A percentile compares a stretch with the other conserved stretches of the same genome.
phyloP scores from a whole-genome alignment of 2,113 vertebrate genomes.

The Corythornis madagascariensis region DNA sequence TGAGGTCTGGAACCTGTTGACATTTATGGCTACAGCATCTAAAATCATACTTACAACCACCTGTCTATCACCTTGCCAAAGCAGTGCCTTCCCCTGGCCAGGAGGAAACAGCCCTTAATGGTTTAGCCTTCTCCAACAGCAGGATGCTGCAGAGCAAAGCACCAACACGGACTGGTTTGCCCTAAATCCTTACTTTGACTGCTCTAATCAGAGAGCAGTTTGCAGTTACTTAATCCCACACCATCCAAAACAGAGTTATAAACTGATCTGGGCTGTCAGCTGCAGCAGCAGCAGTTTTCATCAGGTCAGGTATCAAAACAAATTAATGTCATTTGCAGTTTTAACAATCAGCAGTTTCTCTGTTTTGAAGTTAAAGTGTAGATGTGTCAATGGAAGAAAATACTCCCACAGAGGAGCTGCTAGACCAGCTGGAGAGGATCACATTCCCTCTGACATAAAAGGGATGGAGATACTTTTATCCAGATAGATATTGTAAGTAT shows the following conservation, averaged over 20 bases:
- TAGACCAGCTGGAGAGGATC: not conserved
- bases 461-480: not conserved
- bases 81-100: not conserved
- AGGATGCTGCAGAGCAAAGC: not conserved
- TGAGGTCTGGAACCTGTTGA: not conserved
- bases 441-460: not conserved
- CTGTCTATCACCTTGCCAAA: not conserved
- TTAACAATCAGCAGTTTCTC: conserved; percentile 24
- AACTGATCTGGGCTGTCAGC: not conserved
- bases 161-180: not conserved
- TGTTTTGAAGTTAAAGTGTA: conserved; percentile 15
- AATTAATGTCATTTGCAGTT: not conserved
- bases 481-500: not conserved
- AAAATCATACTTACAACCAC: not conserved
- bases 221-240: conserved; percentile 3
- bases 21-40: not conserved
- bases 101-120: not conserved
- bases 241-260: not conserved
- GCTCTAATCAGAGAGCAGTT: not conserved
- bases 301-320: conserved; percentile 36
- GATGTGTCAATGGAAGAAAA: not conserved
- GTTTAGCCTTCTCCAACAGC: not conserved
- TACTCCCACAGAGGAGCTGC: not conserved
- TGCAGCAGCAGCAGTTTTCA: conserved; percentile 20
- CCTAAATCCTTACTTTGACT: not conserved